phyloP scores from a whole-genome alignment of 1,140 invertebrate genomes.

The Cardiocondyla obscurior region DNA sequence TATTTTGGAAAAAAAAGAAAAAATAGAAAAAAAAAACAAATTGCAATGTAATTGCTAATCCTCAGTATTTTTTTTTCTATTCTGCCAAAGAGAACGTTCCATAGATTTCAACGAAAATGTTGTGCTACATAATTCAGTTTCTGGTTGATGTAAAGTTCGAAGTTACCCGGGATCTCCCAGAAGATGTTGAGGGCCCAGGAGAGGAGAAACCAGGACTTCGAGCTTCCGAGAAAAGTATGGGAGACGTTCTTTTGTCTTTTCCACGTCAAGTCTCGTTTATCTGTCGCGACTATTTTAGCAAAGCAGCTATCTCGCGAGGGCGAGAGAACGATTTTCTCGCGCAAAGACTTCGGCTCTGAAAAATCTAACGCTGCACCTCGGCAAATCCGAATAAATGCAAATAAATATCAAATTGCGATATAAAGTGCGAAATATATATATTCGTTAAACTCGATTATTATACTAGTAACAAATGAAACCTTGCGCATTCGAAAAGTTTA shows the following conservation, averaged over 20 bases:
- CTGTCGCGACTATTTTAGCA: conserved; percentile 57
- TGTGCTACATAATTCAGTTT: conserved; percentile 55
- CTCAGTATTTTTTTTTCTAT: neutral
- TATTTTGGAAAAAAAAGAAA: neutral
- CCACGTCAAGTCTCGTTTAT: conserved; percentile 65
- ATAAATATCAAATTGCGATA: neutral
- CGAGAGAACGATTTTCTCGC: neutral
- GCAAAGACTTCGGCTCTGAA: neutral
- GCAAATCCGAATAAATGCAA: neutral
- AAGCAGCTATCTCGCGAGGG: conserved; percentile 10
- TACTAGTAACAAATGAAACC: neutral
- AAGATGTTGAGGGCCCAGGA: conserved; percentile 20
- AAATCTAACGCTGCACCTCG: neutral
- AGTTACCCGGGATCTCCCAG: conserved; percentile 41
- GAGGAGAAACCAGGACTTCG: conserved; percentile 26
- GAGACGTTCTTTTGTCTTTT: conserved; percentile 56
- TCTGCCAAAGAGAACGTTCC: neutral
- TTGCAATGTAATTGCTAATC: neutral
- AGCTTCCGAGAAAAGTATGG: conserved; percentile 55
- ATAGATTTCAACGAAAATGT: conserved; percentile 4
- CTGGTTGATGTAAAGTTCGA: conserved; percentile 25
- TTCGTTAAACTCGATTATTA: too few relatives aligned
- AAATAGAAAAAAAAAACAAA: too few relatives aligned
- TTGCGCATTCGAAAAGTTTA: neutral
- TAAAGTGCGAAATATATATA: too few relatives aligned